Conservation (phyloP, 2,888 invertebrate species). For the Axea sp. region DNA sequence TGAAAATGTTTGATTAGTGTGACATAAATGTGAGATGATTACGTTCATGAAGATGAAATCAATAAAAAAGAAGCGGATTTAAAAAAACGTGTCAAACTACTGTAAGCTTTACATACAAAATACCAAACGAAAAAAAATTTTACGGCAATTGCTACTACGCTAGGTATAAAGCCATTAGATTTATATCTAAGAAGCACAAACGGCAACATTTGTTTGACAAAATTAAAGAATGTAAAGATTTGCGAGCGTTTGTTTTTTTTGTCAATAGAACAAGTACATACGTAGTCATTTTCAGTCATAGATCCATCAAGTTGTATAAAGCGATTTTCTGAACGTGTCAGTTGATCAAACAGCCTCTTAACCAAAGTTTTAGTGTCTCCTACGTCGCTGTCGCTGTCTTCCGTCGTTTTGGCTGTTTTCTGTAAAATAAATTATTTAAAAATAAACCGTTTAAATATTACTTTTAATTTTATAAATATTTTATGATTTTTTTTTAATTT, state of each 20-base stretch:
- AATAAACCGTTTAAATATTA: conserved; percentile 1
- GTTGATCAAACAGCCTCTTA: conserved; percentile 83
- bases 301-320: conserved; percentile 77
- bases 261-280: conserved; percentile 70
- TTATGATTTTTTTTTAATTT: background rate
- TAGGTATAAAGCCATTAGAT: no score
- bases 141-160: no score
- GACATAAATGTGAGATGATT: no score
- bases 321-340: conserved; percentile 83
- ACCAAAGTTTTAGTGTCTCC: conserved; percentile 84
- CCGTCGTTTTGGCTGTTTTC: conserved; percentile 71
- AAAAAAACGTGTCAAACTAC: no score
- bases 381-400: conserved; percentile 84
- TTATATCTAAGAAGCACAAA: no score
- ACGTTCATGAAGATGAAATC: no score
- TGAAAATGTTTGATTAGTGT: no score
- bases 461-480: conserved; percentile 1
- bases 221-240: no score
- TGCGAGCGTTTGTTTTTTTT: background rate
- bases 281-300: conserved; percentile 71
- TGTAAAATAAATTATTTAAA: conserved; percentile 60
- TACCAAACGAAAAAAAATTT: no score
- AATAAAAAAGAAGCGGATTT: no score
- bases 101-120: no score
- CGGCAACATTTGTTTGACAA: no score